phyloP scores from a whole-genome alignment of 2,888 invertebrate species.

The Drosophila mimetica region DNA sequence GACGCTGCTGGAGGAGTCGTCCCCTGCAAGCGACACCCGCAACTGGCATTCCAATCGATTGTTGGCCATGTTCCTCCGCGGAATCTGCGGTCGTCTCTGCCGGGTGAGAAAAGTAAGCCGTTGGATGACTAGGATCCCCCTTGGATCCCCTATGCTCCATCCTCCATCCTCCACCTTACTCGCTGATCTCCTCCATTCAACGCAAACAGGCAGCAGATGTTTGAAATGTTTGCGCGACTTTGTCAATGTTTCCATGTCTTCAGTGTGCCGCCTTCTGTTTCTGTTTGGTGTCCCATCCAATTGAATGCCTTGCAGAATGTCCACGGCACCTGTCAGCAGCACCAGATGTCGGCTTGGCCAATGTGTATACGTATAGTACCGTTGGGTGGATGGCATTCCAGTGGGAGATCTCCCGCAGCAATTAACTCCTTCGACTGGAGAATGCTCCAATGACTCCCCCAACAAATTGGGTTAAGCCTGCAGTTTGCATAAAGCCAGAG shows the following conservation, averaged over 20 bases:
- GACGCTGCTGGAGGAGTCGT: conserved; percentile 1
- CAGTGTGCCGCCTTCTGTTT: conserved; percentile 25
- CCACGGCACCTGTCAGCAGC: conserved; percentile 65
- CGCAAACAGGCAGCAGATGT: conserved; percentile 61
- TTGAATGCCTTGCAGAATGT: conserved; percentile 66
- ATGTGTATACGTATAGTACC: conserved; percentile 30
- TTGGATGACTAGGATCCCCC: conserved; percentile 36
- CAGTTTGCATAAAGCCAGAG: conserved; percentile 56
- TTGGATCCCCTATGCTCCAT: neutral
- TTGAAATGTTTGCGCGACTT: conserved; percentile 70
- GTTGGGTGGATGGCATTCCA: conserved; percentile 43
- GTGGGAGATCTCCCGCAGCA: conserved; percentile 26
- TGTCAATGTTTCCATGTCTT: conserved; percentile 54
- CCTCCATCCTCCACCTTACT: conserved; percentile 2
- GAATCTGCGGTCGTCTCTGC: conserved; percentile 49
- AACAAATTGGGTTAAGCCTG: conserved; percentile 59
- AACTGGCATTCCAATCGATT: conserved; percentile 72
- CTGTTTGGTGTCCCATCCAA: conserved; percentile 42
- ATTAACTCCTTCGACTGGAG: conserved; percentile 17
- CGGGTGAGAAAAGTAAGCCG: conserved; percentile 72
- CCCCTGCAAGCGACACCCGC: conserved; percentile 63
- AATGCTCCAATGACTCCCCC: conserved; percentile 15
- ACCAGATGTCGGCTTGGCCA: conserved; percentile 35
- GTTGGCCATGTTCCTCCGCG: conserved; percentile 60
- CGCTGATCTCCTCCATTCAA: conserved; percentile 49